These are phyloP conservation scores for Cinclus cinclus DNA, from an alignment of 2,113 vertebrate species.

Conservation along the genomic window DNA sequence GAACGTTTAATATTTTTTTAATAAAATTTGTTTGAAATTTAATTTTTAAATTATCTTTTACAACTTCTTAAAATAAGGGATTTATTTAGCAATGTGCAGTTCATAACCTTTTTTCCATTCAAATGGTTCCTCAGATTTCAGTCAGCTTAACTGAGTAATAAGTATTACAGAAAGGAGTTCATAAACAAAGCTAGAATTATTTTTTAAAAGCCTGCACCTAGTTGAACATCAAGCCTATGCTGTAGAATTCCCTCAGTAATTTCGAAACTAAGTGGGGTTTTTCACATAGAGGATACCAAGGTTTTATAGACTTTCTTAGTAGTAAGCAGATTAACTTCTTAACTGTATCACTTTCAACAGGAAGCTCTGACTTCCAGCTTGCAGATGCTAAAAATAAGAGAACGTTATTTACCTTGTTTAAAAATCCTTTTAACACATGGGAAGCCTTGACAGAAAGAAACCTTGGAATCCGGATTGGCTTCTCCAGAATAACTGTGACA, in stretches of 20 bases:
- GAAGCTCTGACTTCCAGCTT: constrained; percentile 46
- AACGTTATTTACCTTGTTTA: constrained; percentile 90
- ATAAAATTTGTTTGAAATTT: background rate
- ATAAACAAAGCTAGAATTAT: background rate
- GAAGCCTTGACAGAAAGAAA: constrained; percentile 98
- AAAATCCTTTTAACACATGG: constrained; percentile 96
- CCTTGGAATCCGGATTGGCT: constrained; percentile 97
- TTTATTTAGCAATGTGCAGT: background rate
- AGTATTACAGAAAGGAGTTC: background rate
- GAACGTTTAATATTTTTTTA: background rate
- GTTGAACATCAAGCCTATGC: background rate
- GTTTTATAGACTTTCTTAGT: constrained; percentile 1
- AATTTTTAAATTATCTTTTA: background rate
- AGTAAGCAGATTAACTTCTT: constrained; percentile 58
- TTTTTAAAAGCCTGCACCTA: background rate
- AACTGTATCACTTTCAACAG: constrained; percentile 38
- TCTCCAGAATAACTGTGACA: constrained; percentile 93
- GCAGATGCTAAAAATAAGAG: constrained; percentile 52
- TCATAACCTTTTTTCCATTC: background rate
- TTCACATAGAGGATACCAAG: background rate
- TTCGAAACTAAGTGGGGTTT: background rate
- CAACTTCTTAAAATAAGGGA: background rate
- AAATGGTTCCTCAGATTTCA: background rate
- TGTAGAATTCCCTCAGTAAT: background rate
- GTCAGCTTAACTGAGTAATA: background rate